Conservation (phyloP, 1,140 invertebrate species). For the Carcinoscorpius rotundicauda region DNA sequence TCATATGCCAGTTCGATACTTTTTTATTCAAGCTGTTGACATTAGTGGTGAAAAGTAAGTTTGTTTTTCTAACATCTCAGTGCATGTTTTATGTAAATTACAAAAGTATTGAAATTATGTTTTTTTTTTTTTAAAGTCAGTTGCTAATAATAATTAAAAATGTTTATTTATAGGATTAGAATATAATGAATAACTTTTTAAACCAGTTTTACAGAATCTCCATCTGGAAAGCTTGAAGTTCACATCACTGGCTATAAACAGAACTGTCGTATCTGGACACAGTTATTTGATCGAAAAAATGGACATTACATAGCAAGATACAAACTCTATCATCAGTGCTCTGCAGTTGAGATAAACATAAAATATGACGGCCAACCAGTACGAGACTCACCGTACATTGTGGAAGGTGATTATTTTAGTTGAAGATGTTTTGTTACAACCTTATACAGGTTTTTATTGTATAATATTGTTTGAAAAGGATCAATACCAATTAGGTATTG, state of each 20-base stretch:
- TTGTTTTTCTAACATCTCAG: constrained; percentile 1
- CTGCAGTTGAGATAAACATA: constrained; percentile 53
- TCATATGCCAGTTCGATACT: constrained; percentile 19
- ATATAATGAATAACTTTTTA: too few species aligned
- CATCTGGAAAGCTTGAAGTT: constrained; percentile 3
- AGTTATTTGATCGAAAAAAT: constrained; percentile 69
- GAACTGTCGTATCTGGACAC: constrained; percentile 53
- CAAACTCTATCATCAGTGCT: constrained; percentile 60
- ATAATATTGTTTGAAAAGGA: too few species aligned
- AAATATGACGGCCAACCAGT: constrained; percentile 53
- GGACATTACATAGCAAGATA: constrained; percentile 75
- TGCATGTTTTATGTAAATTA: background rate
- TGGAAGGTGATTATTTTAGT: constrained; percentile 42
- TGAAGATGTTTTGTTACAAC: background rate
- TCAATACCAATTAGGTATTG: too few species aligned
- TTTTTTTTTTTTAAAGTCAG: background rate
- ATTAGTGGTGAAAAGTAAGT: constrained; percentile 15
- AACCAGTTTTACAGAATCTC: constrained; percentile 10
- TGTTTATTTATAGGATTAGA: background rate
- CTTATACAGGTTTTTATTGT: too few species aligned
- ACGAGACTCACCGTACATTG: constrained; percentile 49
- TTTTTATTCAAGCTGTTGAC: constrained; percentile 18
- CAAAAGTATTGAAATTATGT: background rate
- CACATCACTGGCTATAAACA: constrained; percentile 7
- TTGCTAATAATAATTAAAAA: background rate